Evolutionary conservation across 2,888 invertebrate genomes (phyloP), one percentile per base, ranked within the genome.

Genomic region (Pteria penguin): DNA sequence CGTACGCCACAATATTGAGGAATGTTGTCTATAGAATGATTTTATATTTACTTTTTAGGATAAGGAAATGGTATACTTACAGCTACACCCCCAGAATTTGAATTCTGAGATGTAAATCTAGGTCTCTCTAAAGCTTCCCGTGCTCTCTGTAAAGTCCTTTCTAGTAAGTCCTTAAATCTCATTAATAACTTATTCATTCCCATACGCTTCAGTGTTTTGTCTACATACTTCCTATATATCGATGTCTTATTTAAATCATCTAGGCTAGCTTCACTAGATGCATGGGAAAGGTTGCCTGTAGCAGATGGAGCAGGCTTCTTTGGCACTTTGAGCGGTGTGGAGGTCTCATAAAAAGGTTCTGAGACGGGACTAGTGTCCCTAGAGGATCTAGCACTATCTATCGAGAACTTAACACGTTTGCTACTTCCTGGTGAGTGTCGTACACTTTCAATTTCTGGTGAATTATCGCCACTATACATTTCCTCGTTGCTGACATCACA

Each of bases 181-280:
- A 94, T 94, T 90, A 97, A 93, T 85, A 97, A 95, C 89, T 96
- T 96, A 94, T 87, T 85, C 78, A 98, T 93, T 18, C 97, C 97
- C 83, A 96, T 95, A 5, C 96, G 96, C 92, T 97, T 97, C 72
- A 98, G 93, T 75, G 96, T 95, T 89, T 96, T 96, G 90, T 96
- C 96, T 84, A 97, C 97, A 89, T 96, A 97, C 84, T 95, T 95
- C 80, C 97, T 87, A 82, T 93, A 93, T 4, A 89, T 82, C 4
- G 88, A 85, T 1, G 86, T 80, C 36, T 84, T 80, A 4, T 52
- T 65, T n/a, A 77, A 73, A 8, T 88, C 89, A 69, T 90, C 90
- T 29, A 90, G 72, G 79, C 90, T 90, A 11, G 87, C 79, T 58
- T 87, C 89, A 81, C 89, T 90, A 1, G 87, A 87, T n/a, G 86